Percentiles rank a stretch among this genome's conserved stretches.
Evolutionary conservation across 92 coral and sea anemone genomes (phyloP).

Genomic region (Zoanthus sociatus): DNA sequence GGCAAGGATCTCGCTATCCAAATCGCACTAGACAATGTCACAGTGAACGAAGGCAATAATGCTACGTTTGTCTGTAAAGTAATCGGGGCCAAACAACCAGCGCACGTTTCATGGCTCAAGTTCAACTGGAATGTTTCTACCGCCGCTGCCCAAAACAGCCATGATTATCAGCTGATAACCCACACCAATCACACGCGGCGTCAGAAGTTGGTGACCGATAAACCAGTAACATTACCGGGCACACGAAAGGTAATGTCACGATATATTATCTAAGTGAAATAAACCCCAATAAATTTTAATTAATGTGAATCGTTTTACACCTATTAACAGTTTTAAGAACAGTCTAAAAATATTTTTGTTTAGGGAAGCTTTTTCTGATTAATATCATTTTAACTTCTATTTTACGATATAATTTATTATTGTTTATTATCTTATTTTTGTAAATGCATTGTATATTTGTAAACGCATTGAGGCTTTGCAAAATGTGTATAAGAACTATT

Average conservation of each 20-base stretch:
- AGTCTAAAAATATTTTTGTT: too few relatives aligned
- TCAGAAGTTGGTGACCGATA: slow-evolving; percentile 13
- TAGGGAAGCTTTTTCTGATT: too few relatives aligned
- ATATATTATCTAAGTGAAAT: too few relatives aligned
- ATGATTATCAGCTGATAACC: slow-evolving; percentile 28
- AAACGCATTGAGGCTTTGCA: too few relatives aligned
- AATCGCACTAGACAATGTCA: not conserved
- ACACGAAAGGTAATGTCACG: slow-evolving; percentile 18
- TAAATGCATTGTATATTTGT: too few relatives aligned
- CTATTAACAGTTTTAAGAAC: too few relatives aligned
- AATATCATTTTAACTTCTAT: too few relatives aligned
- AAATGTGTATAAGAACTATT: too few relatives aligned
- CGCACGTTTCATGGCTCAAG: slow-evolving; percentile 31
- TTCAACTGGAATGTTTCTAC: slow-evolving; percentile 28
- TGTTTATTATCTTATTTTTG: too few relatives aligned
- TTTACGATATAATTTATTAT: too few relatives aligned
- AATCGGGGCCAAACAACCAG: slow-evolving; percentile 6
- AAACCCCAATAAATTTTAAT: too few relatives aligned
- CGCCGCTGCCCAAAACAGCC: not conserved
- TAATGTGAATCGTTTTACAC: too few relatives aligned
- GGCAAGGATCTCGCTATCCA: not conserved
- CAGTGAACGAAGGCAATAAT: slow-evolving; percentile 24
- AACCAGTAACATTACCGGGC: slow-evolving; percentile 24
- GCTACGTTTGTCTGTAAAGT: slow-evolving; percentile 47
- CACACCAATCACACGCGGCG: slow-evolving; percentile 26